Percentiles rank a stretch among this genome's conserved stretches.
These are phyloP conservation scores for Minunthozetes semirufus DNA, from an alignment of 2,888 invertebrate species.

Conservation along the genomic window DNA sequence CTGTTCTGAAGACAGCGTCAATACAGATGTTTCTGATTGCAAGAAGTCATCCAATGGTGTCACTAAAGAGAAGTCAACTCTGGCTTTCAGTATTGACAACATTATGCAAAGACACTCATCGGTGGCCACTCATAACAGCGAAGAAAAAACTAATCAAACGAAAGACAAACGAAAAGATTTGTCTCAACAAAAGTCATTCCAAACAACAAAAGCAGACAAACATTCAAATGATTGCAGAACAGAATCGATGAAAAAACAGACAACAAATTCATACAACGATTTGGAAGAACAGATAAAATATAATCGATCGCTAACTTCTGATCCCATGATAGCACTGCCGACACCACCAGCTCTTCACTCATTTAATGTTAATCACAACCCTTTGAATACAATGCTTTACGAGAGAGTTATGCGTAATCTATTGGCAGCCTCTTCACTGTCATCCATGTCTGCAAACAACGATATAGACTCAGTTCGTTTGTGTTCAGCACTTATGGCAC, in stretches of 20 bases:
- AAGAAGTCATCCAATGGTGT: background rate
- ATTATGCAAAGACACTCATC: conserved; percentile 28
- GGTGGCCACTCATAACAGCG: background rate
- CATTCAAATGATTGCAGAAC: background rate
- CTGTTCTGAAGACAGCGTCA: background rate
- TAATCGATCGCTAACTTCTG: background rate
- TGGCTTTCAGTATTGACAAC: conserved; percentile 25
- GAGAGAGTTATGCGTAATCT: conserved; percentile 24
- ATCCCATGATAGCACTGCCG: background rate
- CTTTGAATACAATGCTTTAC: conserved; percentile 15
- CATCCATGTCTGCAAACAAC: background rate
- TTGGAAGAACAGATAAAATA: background rate
- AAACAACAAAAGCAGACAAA: conserved; percentile 9
- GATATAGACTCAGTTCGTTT: conserved; percentile 23
- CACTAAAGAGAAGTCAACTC: conserved; percentile 2
- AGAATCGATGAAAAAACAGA: background rate
- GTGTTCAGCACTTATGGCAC: background rate
- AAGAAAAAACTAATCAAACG: conserved; percentile 4
- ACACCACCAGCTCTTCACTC: background rate
- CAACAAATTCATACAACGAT: background rate
- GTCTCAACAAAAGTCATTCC: background rate
- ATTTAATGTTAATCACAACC: background rate
- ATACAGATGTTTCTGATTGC: background rate
- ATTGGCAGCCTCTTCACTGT: conserved; percentile 7
- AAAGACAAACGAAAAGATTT: background rate